Percentiles rank a stretch among this genome's conserved stretches.
phyloP scores from a whole-genome alignment of 2,888 invertebrate genomes.

The Clunio marinus region DNA sequence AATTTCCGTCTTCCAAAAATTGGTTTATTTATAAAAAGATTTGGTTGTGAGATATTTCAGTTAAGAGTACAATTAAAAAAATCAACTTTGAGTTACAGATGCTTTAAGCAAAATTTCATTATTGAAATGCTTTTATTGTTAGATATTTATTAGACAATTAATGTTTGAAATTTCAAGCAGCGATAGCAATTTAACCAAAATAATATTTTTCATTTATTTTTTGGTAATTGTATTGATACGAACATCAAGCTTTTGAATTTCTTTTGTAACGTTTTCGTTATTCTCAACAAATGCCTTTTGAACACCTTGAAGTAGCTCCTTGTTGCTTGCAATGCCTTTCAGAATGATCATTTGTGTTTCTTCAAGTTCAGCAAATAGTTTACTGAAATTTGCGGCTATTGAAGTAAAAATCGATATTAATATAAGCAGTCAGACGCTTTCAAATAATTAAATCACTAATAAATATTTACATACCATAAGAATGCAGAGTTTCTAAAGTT shows the following conservation, averaged over 20 bases:
- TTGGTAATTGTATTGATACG: slow-evolving; percentile 57
- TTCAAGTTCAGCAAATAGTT: slow-evolving; percentile 76
- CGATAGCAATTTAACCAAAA: no score
- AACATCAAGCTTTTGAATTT: slow-evolving; percentile 69
- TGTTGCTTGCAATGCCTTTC: slow-evolving; percentile 70
- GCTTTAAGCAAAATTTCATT: no score
- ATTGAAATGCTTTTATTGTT: no score
- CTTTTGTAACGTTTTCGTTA: slow-evolving; percentile 70
- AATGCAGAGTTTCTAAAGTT: slow-evolving; percentile 80
- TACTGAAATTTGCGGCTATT: slow-evolving; percentile 79
- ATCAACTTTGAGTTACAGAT: no score
- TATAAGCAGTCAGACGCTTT: no score
- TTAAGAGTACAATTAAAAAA: no score
- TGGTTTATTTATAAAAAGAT: no score
- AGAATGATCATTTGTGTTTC: slow-evolving; percentile 69
- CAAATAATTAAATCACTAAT: slow-evolving; percentile 26
- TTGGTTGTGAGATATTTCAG: no score
- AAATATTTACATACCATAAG: slow-evolving; percentile 69
- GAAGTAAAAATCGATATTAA: slow-evolving; percentile 35
- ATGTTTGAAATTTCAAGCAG: no score
- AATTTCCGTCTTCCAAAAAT: no score
- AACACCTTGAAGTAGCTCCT: slow-evolving; percentile 69
- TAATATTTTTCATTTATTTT: slow-evolving; percentile 25
- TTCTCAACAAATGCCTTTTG: slow-evolving; percentile 78
- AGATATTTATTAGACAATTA: no score